phyloP scores from a whole-genome alignment of 1,140 invertebrate species.

The Leptinotarsa texana region DNA sequence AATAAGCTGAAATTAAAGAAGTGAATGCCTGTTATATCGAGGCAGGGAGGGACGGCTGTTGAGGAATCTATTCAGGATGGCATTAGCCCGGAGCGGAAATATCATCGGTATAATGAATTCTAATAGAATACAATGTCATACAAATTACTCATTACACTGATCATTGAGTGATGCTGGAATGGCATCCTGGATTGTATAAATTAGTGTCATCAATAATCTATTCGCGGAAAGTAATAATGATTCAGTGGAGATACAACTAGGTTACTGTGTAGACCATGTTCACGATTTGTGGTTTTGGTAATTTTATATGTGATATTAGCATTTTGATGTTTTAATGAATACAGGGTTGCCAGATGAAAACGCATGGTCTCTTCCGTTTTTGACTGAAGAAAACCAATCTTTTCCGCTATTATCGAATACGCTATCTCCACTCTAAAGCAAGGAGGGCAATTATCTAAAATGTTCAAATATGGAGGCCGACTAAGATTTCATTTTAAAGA shows the following conservation, averaged over 20 bases:
- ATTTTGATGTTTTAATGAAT: no score
- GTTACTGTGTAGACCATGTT: no score
- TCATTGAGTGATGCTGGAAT: background rate
- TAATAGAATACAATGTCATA: background rate
- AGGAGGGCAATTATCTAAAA: no score
- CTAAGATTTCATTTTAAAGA: no score
- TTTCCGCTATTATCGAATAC: no score
- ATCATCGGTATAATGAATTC: background rate
- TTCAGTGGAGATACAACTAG: background rate
- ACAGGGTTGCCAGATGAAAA: no score
- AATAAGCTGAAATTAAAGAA: constrained; percentile 52
- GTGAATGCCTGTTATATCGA: constrained; percentile 32
- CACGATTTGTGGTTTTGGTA: no score
- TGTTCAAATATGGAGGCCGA: no score
- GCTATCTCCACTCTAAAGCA: no score
- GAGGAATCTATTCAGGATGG: constrained; percentile 5
- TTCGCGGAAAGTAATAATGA: background rate
- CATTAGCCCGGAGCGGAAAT: background rate
- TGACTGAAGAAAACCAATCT: no score
- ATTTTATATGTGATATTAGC: no score
- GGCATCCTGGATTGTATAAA: background rate
- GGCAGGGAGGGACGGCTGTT: background rate
- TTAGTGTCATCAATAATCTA: background rate
- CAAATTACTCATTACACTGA: constrained; percentile 13
- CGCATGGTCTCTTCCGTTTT: no score